Evolutionary conservation across 2,113 vertebrate species (phyloP), one percentile per base, ranked within the genome.

Genomic region (Apteryx mantelli): DNA sequence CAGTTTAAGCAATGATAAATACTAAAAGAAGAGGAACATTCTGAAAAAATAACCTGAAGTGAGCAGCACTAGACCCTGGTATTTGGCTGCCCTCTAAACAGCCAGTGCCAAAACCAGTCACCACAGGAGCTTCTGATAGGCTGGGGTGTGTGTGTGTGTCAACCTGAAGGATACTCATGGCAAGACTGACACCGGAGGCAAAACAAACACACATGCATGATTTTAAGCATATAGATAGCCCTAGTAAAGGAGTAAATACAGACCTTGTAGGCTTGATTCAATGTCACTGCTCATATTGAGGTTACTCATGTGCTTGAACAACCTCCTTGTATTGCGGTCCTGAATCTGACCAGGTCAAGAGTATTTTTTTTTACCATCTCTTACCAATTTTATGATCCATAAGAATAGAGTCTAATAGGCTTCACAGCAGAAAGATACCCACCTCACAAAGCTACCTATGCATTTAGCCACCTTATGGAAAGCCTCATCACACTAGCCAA

Each of bases 51-150:
- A 46, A 42, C 1, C 32, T 42, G 46, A 86, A 65, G 26, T 20
- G 21, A 63, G 12, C 7, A 5, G 2, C 5, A 11, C 3, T 80
- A 3, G 2, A 5, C 20, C 5, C 44, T 18, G 2, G 36, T 13
- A 22, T 25, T 63, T 52, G 48, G 40, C 16, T 24, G 16, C 4
- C 0, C 9, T 11, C 13, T 0, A 0, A 34, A 9, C 0, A 4
- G 13, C 15, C 53, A 53, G 36, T 24, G 16, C 15, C 28, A 50
- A 28, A 28, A 53, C 14, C 11, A 30, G 68, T 48, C 56, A 26
- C n/a, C 55, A 30, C 50, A 28, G 74, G 68, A 80, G 50, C 75
- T 82, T 69, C 75, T 81, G 24, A 13, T 60, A 69, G 18, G 21
- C 9, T 26, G n/a, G 19, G 8, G 30, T 12, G 11, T 11, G 42